These are phyloP conservation scores for Diaperis boleti DNA, from an alignment of 2,888 invertebrate species.

Conservation along the genomic window DNA sequence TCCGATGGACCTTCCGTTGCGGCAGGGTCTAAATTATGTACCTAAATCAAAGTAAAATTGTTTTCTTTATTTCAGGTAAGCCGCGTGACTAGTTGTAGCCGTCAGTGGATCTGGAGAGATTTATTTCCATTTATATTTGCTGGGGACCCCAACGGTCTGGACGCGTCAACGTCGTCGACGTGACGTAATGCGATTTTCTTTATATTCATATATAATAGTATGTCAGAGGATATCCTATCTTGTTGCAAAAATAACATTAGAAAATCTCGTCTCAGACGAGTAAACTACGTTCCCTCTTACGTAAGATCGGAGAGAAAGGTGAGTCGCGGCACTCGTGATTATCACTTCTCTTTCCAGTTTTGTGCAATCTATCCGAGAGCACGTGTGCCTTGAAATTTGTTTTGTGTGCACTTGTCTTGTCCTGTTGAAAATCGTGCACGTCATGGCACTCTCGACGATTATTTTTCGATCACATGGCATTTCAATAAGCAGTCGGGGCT, in stretches of 20 bases:
- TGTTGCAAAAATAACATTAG: conserved; percentile 33
- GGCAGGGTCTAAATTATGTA: conserved; percentile 5
- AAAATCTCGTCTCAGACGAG: conserved; percentile 33
- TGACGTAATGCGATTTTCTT: conserved; percentile 38
- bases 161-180: conserved; percentile 28
- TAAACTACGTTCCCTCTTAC: conserved; percentile 34
- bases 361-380: conserved; percentile 7
- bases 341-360: conserved; percentile 9
- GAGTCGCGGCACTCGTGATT: conserved; percentile 16
- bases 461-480: too few species aligned
- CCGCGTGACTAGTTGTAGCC: too few species aligned
- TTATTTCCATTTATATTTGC: too few species aligned
- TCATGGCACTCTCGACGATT: too few species aligned
- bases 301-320: conserved; percentile 35
- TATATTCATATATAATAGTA: conserved; percentile 27
- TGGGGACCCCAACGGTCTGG: too few species aligned
- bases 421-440: too few species aligned
- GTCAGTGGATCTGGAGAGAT: too few species aligned
- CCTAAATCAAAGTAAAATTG: conserved; percentile 26
- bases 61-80: too few species aligned
- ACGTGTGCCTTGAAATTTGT: too few species aligned
- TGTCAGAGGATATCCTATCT: conserved; percentile 35
- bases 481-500: too few species aligned
- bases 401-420: too few species aligned
- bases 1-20: conserved; percentile 13